These are phyloP conservation scores for Cephus pulcher DNA, from an alignment of 2,888 invertebrate genomes.

Conservation along the genomic window DNA sequence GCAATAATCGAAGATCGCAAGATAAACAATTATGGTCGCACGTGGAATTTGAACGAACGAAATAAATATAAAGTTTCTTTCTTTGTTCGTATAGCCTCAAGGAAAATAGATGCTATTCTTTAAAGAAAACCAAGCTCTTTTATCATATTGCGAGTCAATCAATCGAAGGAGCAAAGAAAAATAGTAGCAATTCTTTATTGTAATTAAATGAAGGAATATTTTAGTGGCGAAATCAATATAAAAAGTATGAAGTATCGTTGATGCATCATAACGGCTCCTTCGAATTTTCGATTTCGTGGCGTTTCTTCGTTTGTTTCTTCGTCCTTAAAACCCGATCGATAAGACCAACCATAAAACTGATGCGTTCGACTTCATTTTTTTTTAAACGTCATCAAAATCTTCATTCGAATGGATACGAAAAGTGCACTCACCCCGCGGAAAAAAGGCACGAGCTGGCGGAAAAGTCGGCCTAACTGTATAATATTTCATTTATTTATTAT, in stretches of 20 bases:
- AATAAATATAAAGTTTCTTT: neutral
- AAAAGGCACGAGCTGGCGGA: slow-evolving; percentile 67
- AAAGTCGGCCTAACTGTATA: slow-evolving; percentile 67
- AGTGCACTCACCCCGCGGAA: slow-evolving; percentile 51
- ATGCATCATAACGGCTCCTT: neutral
- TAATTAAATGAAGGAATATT: neutral
- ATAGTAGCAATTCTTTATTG: neutral
- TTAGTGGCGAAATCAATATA: neutral
- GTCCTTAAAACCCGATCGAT: neutral
- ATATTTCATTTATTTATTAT: slow-evolving; percentile 63
- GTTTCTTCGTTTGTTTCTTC: neutral
- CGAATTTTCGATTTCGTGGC: neutral
- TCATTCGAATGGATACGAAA: slow-evolving; percentile 9
- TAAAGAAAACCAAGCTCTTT: slow-evolving; percentile 45
- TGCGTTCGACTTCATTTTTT: neutral
- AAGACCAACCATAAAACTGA: neutral
- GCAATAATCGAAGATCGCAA: neutral
- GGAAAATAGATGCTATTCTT: slow-evolving; percentile 29
- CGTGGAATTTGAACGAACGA: neutral
- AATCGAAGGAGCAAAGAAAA: slow-evolving; percentile 19
- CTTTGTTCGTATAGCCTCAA: neutral
- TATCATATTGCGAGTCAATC: slow-evolving; percentile 47
- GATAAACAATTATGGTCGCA: neutral
- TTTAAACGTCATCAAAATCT: neutral
- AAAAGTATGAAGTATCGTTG: neutral